Conservation (phyloP, 2,113 vertebrate genomes). For the Crocuta crocuta region DNA sequence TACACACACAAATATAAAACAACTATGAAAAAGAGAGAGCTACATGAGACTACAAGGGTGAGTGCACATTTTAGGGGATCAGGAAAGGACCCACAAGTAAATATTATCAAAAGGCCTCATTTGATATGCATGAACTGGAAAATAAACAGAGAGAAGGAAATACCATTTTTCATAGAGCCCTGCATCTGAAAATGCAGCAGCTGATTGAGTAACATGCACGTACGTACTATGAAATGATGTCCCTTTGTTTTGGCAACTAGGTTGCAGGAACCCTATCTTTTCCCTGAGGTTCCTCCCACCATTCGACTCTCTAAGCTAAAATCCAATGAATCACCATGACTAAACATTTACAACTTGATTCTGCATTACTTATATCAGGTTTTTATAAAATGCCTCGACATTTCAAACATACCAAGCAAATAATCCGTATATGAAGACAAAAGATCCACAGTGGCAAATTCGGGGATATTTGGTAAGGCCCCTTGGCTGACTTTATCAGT, state of each 20-base stretch:
- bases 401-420: slow-evolving; percentile 85
- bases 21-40: neutral
- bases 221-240: neutral
- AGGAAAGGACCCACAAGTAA: neutral
- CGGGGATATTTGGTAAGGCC: slow-evolving; percentile 83
- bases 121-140: neutral
- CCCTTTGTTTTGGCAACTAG: neutral
- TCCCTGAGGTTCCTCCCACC: neutral
- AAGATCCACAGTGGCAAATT: slow-evolving; percentile 89
- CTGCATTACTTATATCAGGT: neutral
- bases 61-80: neutral
- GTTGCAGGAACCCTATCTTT: neutral
- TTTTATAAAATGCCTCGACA: neutral
- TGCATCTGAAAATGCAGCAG: neutral
- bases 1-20: neutral
- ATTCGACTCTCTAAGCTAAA: neutral
- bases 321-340: neutral
- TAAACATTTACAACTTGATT: neutral
- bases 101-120: neutral
- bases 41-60: neutral
- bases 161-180: neutral
- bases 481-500: slow-evolving; percentile 70
- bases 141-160: neutral
- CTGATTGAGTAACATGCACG: neutral
- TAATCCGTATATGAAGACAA: slow-evolving; percentile 86